phyloP scores from a whole-genome alignment of 1,140 invertebrate species.

The Rhyacophila brunnea region DNA sequence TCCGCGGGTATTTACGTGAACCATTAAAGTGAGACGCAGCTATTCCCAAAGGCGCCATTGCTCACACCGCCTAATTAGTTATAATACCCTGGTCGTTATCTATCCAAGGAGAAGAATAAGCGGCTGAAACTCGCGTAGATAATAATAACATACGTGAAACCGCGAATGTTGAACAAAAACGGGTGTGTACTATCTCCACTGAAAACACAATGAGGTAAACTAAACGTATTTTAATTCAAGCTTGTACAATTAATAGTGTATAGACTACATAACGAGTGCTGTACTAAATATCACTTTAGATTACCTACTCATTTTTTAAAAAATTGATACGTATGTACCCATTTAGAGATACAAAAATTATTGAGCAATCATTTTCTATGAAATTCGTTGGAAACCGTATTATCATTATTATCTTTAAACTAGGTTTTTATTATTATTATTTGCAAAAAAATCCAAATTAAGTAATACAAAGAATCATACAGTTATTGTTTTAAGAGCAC shows the following conservation, averaged over 20 bases:
- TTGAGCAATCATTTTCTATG: no score
- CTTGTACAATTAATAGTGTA: constrained; percentile 13
- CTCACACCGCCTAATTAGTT: constrained; percentile 34
- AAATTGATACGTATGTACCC: no score
- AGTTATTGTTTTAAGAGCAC: no score
- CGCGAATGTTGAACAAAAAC: constrained; percentile 21
- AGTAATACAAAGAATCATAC: no score
- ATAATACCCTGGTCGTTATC: constrained; percentile 32
- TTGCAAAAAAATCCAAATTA: no score
- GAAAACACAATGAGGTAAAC: constrained; percentile 20
- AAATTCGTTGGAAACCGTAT: no score
- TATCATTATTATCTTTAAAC: no score
- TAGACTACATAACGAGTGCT: background rate
- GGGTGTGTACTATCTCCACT: background rate
- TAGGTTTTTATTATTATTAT: no score
- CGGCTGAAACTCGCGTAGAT: constrained; percentile 9
- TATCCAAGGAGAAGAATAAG: constrained; percentile 28
- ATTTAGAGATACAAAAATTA: no score
- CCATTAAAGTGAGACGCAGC: background rate
- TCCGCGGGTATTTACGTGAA: background rate
- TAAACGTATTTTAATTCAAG: constrained; percentile 32
- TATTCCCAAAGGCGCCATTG: constrained; percentile 26
- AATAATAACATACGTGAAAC: constrained; percentile 1
- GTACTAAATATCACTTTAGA: no score
- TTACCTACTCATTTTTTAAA: no score